Evolutionary conservation across 2,888 invertebrate genomes (phyloP), one percentile per base, ranked within the genome.

Genomic region (Polyploca ridens): DNA sequence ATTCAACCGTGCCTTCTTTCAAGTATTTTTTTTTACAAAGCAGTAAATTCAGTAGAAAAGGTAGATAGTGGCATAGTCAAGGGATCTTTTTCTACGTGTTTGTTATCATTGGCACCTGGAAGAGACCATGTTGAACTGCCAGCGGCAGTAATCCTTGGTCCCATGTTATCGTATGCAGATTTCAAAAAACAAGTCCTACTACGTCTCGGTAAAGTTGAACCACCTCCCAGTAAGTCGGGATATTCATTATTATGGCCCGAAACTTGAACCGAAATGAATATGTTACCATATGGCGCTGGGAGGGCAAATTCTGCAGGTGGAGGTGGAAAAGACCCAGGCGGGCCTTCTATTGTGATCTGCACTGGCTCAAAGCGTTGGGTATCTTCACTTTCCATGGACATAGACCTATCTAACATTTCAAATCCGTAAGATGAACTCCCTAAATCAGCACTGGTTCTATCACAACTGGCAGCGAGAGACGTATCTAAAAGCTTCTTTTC

Each of bases 141-240:
- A 70, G 97, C 97, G 46, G 98, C 98, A 11, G 98, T 98, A 63
- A 98, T 97, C 72, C 98, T 95, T 63, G 98, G 97, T 8, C 98
- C 98, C 97, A 98, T 97, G 90, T 98, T 98, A 91, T 98, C 98
- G 87, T 98, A 98, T 69, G 97, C 96, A 64, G 96, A 96, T 84
- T 94, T 95, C 63, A 95, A 85, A 83, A 91, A 95, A 81, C 91
- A 94, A 19, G 91, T 93, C 64, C 88, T 89, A 82, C 91, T 93
- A 65, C 95, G 86, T 63, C 95, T 88, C 1, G 95, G 95, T 60
- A 95, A 73, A 64, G 94, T 90, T 33, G 91, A 79, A 19, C 90
- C 87, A 71, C 90, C 87, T 61, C 89, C 97, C 73, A 98, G 90
- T 66, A 98, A 93, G 87, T 98, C 98, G 58, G 98, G 98, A 88